Conservation (phyloP, 2,888 invertebrate genomes). For the Chouioia cunea region DNA sequence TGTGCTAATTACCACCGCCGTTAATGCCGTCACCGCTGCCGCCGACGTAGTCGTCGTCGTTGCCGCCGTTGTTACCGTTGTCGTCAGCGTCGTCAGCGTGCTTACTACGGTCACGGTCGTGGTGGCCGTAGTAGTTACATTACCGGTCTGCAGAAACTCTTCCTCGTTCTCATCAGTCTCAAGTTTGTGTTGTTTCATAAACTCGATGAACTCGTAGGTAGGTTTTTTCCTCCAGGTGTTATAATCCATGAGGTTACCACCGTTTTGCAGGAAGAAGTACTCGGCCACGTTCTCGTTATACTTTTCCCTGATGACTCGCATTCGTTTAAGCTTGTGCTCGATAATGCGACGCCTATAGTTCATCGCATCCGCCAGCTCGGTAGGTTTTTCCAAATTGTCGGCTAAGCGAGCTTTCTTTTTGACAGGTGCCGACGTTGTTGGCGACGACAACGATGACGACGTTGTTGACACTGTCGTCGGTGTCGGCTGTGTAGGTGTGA, state of each 20-base stretch:
- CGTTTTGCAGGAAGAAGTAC: slow-evolving; percentile 87
- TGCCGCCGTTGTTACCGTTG: not conserved
- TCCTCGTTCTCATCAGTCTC: slow-evolving; percentile 35
- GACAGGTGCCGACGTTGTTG: slow-evolving; percentile 62
- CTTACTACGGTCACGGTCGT: slow-evolving; percentile 29
- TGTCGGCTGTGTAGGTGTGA: slow-evolving; percentile 55
- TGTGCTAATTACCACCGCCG: not conserved
- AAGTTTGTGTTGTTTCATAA: slow-evolving; percentile 74
- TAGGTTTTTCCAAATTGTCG: slow-evolving; percentile 65
- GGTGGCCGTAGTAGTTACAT: slow-evolving; percentile 50
- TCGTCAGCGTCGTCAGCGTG: not conserved
- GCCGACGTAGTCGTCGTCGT: not conserved
- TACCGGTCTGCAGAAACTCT: not conserved
- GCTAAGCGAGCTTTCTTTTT: slow-evolving; percentile 69
- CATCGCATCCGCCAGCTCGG: slow-evolving; percentile 71
- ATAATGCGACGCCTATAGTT: slow-evolving; percentile 75
- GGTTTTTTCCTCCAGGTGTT: slow-evolving; percentile 86
- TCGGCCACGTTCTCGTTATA: slow-evolving; percentile 86
- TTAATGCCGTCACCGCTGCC: not conserved
- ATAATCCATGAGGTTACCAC: slow-evolving; percentile 91
- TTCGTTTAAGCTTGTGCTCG: slow-evolving; percentile 79
- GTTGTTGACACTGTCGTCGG: too few relatives aligned
- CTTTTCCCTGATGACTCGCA: slow-evolving; percentile 79
- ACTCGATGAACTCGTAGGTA: slow-evolving; percentile 80
- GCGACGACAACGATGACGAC: too few relatives aligned